Base-by-base conservation (phyloP, 2,113 vertebrate genomes). In the Podiceps cristatus region DNA sequence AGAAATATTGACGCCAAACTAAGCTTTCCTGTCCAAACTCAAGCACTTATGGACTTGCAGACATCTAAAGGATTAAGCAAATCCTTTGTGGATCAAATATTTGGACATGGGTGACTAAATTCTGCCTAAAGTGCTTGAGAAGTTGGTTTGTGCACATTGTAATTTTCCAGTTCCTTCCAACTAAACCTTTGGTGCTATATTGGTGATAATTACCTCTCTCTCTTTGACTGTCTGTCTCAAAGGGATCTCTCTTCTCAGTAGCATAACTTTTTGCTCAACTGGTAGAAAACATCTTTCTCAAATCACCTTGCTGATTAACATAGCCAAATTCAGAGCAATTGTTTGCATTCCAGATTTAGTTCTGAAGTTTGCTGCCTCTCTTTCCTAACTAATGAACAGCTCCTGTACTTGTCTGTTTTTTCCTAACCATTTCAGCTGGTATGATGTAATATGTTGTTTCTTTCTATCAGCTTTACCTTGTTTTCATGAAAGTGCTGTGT, bases 101-200 rank as follows among this genome's bases (percentile, higher is more conserved):
- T 96, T 97, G 92, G 96, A 96, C 84, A 96, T 91, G 95, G 95
- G 95, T 96, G 96, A 96, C 92, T 95, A 96, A 96, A 94, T 91
- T 95, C 91, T 82, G 73, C 92, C 90, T 94, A 84, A 93, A 94
- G 81, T 91, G 22, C 69, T 96, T 90, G 96, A 96, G 77, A 96
- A 96, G 90, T 85, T 90, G 81, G 81, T 96, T 96, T 91, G 93
- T 85, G 69, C 93, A 85, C 77, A 72, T 23, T 93, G 77, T 72
- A 82, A 87, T 95, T 94, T 97, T 95, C 66, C 81, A 85, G 80
- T 66, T 94, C 62, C 53, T 91, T 96, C 81, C 87, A 91, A 29
- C 87, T 94, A 91, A 96, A 56, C 58, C 90, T 90, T 93, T 90
- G 96, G 96, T 96, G 87, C 91, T 90, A 87, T 60, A 93, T 71